Evolutionary conservation across 2,797 vertebrate species (phyloP).

Genomic region (Sylvilagus floridanus): DNA sequence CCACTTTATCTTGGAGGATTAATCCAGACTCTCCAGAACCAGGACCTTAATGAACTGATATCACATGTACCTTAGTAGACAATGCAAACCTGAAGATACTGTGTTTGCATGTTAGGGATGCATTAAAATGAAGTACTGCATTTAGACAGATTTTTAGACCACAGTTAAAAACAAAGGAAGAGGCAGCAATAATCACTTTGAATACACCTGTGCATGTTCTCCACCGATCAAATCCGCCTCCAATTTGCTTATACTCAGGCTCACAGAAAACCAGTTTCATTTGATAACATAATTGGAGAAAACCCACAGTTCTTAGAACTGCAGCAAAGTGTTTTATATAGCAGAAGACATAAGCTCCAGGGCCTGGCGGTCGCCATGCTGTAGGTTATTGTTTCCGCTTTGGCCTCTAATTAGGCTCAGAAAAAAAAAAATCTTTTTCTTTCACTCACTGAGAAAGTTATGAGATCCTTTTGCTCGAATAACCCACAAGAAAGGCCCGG

Average conservation of each 20-base stretch:
- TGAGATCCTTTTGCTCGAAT: constrained; percentile 67
- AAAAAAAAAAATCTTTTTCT: constrained; percentile 28
- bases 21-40: not conserved
- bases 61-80: not conserved
- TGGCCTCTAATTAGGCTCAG: not conserved
- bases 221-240: not conserved
- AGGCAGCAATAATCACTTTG: not conserved
- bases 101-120: not conserved
- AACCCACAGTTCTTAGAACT: not conserved
- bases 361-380: not conserved
- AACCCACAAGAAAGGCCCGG: constrained; percentile 19
- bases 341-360: not conserved
- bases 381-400: not conserved
- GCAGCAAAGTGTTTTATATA: not conserved
- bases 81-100: not conserved
- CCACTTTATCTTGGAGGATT: constrained; percentile 2
- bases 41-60: not conserved
- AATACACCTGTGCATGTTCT: not conserved
- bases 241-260: not conserved
- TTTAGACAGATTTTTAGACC: constrained; percentile 25
- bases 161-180: constrained; percentile 36
- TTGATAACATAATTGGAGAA: constrained; percentile 42
- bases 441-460: constrained; percentile 55
- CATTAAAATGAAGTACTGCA: not conserved
- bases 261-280: not conserved